These are phyloP conservation scores for Penelope pileata DNA, from an alignment of 2,113 vertebrate species.

Conservation along the genomic window DNA sequence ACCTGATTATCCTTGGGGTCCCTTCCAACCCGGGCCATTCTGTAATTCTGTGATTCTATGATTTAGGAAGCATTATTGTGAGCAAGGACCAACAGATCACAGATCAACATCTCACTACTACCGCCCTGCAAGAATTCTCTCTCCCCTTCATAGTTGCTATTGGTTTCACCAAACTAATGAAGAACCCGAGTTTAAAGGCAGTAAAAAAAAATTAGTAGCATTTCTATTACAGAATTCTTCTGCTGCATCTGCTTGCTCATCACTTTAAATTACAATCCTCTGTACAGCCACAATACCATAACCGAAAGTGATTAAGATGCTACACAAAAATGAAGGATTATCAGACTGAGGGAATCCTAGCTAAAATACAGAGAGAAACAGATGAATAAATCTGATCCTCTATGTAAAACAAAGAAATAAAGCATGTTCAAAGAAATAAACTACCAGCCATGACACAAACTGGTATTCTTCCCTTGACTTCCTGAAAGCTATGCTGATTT, in stretches of 20 bases:
- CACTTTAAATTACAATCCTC: neutral
- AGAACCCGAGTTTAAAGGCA: neutral
- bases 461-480: neutral
- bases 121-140: neutral
- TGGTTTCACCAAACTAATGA: neutral
- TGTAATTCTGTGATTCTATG: too few species aligned
- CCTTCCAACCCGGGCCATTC: too few species aligned
- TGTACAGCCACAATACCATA: neutral
- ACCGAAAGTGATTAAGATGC: constrained; percentile 11
- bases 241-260: constrained; percentile 11
- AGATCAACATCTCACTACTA: neutral
- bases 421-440: neutral
- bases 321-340: constrained; percentile 17
- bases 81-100: neutral
- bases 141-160: neutral
- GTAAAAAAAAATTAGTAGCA: neutral
- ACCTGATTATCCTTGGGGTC: too few species aligned
- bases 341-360: constrained; percentile 5
- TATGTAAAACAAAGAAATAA: neutral
- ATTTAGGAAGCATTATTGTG: neutral
- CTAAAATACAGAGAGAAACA: neutral
- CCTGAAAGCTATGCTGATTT: neutral
- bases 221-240: neutral
- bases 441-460: neutral
- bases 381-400: constrained; percentile 6